Evolutionary conservation across 2,797 vertebrate species (phyloP).

Genomic region (Leucoraja ocellata): DNA sequence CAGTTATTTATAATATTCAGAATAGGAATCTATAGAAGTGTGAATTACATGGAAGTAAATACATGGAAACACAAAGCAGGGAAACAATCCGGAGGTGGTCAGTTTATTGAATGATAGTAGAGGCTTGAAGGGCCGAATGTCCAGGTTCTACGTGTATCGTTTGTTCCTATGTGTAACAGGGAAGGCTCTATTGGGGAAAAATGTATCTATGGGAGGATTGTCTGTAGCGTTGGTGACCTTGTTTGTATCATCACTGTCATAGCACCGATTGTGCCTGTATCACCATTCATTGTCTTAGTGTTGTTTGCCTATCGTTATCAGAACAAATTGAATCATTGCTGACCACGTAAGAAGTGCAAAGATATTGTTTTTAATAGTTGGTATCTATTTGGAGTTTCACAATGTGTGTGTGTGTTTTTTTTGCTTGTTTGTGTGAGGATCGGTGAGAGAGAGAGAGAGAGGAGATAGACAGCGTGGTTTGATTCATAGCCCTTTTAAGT

Average conservation of each 20-base stretch:
- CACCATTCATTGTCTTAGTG: neutral
- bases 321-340: neutral
- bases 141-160: neutral
- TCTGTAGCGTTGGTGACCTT: neutral
- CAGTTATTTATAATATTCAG: too few species aligned
- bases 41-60: too few species aligned
- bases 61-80: too few species aligned
- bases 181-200: neutral
- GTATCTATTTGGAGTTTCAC: neutral
- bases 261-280: too few species aligned
- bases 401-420: neutral
- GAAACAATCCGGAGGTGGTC: too few species aligned
- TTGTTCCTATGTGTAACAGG: neutral
- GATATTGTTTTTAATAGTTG: too few species aligned
- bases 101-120: neutral
- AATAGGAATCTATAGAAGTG: too few species aligned
- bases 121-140: neutral
- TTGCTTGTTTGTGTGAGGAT: neutral
- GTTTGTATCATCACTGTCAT: neutral
- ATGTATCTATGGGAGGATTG: neutral
- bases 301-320: neutral
- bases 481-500: constrained; percentile 26
- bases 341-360: neutral
- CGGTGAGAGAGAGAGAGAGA: neutral
- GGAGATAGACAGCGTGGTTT: neutral